These are phyloP conservation scores for Hecatera dysodea DNA, from an alignment of 2,888 invertebrate species.

Conservation along the genomic window DNA sequence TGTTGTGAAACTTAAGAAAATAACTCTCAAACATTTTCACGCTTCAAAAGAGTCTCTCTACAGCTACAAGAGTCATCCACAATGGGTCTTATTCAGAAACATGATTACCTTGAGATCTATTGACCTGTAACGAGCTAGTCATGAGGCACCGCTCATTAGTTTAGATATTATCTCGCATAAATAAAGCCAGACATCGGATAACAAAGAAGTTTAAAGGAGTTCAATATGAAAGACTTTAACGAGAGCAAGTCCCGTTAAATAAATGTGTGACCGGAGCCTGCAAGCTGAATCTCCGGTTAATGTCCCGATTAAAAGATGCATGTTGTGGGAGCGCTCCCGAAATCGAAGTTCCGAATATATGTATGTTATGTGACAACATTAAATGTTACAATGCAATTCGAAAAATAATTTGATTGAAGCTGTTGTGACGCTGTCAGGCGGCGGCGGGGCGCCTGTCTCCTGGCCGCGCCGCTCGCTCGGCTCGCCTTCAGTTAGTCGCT, in stretches of 20 bases:
- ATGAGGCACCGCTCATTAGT: conserved; percentile 64
- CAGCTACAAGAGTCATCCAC: conserved; percentile 56
- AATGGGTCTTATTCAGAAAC: conserved; percentile 76
- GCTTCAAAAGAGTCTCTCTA: conserved; percentile 30
- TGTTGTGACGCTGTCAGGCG: conserved; percentile 74
- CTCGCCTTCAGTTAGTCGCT: conserved; percentile 81
- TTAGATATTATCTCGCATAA: conserved; percentile 66
- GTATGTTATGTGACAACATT: conserved; percentile 79
- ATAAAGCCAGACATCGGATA: conserved; percentile 44
- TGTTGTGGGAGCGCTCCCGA: conserved; percentile 80
- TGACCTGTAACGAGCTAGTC: conserved; percentile 78
- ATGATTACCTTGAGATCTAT: conserved; percentile 84
- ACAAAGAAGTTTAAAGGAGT: conserved; percentile 58
- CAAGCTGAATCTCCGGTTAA: conserved; percentile 56
- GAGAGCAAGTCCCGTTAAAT: conserved; percentile 65
- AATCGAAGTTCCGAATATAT: conserved; percentile 77
- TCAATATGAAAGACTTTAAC: conserved; percentile 56
- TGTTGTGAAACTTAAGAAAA: conserved; percentile 25
- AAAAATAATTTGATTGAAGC: conserved; percentile 85
- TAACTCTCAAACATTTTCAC: conserved; percentile 7
- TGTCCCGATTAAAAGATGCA: conserved; percentile 75
- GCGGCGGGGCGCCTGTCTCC: conserved; percentile 75
- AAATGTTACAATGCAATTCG: conserved; percentile 79
- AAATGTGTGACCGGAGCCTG: conserved; percentile 45
- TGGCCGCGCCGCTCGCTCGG: conserved; percentile 60